phyloP scores from a whole-genome alignment of 2,888 invertebrate species.

The Mystacides longicornis region DNA sequence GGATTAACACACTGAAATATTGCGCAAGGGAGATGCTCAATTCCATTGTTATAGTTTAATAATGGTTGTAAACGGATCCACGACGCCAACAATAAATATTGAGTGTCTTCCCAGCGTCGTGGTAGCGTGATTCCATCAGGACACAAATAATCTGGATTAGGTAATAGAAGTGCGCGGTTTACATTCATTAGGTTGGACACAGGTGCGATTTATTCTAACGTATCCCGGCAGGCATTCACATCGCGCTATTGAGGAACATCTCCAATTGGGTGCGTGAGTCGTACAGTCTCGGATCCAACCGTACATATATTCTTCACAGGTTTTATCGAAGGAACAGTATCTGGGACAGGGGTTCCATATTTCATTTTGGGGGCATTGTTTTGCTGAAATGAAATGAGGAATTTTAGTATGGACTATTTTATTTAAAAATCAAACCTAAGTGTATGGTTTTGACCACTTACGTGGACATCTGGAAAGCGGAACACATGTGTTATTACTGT shows the following conservation, averaged over 20 bases:
- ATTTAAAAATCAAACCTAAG: no score
- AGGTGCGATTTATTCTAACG: constrained; percentile 11
- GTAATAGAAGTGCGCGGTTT: no score
- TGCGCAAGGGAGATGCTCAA: no score
- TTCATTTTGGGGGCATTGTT: constrained; percentile 14
- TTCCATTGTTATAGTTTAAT: no score
- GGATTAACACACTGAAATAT: no score
- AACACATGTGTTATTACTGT: constrained; percentile 29
- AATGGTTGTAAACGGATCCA: no score
- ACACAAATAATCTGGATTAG: no score
- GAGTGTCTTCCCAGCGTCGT: no score
- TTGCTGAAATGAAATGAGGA: no score
- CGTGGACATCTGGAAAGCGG: constrained; percentile 22
- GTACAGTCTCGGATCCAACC: constrained; percentile 10
- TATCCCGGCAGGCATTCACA: constrained; percentile 17
- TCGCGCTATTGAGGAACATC: constrained; percentile 15
- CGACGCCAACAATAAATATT: no score
- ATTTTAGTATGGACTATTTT: no score
- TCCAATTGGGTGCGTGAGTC: constrained; percentile 6
- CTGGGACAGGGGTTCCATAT: constrained; percentile 10
- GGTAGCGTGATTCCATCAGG: no score
- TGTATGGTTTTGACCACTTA: constrained; percentile 12
- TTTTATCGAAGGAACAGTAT: constrained; percentile 12
- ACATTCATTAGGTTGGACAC: not conserved
- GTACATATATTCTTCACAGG: constrained; percentile 7